A percentile compares a stretch with the other conserved stretches of the same genome.
These are phyloP conservation scores for Ditylenchus weischeri DNA, from an alignment of 2,888 invertebrate genomes.

Conservation along the genomic window DNA sequence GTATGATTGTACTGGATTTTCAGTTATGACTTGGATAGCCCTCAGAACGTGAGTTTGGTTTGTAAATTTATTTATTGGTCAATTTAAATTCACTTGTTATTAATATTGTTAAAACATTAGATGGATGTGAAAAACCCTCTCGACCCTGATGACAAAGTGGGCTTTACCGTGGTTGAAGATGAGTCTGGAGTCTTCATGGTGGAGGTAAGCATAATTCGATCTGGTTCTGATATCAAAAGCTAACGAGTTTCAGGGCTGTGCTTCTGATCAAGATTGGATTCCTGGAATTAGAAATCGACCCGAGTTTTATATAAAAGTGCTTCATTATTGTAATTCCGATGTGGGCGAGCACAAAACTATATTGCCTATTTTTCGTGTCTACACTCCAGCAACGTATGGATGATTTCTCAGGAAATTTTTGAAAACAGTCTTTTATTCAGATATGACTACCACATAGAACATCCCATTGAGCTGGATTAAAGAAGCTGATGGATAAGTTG, in stretches of 20 bases:
- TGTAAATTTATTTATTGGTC: background rate
- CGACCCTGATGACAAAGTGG: slow-evolving; percentile 16
- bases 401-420: too few relatives aligned
- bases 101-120: slow-evolving; percentile 9
- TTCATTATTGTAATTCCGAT: slow-evolving; percentile 41
- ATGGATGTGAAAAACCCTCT: slow-evolving; percentile 27
- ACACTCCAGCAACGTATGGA: slow-evolving; percentile 39
- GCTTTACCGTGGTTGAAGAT: slow-evolving; percentile 36
- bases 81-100: background rate
- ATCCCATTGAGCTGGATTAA: slow-evolving; percentile 47
- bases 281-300: slow-evolving; percentile 42
- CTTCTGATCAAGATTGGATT: slow-evolving; percentile 45
- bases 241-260: slow-evolving; percentile 46
- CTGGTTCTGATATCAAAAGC: background rate
- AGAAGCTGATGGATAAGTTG: slow-evolving; percentile 58
- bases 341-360: slow-evolving; percentile 32
- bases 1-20: slow-evolving; percentile 13
- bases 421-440: too few relatives aligned
- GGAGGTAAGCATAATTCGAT: slow-evolving; percentile 13
- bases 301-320: slow-evolving; percentile 47
- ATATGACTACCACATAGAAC: slow-evolving; percentile 44
- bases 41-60: slow-evolving; percentile 28
- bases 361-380: slow-evolving; percentile 32
- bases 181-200: slow-evolving; percentile 46
- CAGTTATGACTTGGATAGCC: slow-evolving; percentile 49